Evolutionary conservation across 2,888 invertebrate genomes (phyloP), one percentile per base, ranked within the genome.

Genomic region (Volucella zonaria): DNA sequence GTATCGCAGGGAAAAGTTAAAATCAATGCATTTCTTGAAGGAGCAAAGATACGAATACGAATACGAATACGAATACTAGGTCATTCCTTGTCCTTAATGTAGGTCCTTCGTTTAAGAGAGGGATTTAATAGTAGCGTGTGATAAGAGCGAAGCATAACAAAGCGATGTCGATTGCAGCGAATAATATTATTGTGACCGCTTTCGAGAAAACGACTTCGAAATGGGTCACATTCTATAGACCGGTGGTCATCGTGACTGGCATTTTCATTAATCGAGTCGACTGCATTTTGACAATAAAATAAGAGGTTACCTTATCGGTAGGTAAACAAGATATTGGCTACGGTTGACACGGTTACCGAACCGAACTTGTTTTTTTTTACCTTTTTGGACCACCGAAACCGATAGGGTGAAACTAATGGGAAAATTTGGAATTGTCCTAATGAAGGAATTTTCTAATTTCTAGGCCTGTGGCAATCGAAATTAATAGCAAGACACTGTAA

Each of bases 161-260:
- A 70, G 80, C 31, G 31, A 31, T 80, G 59, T 9, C 61, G 54
- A 75, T 70, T 75, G 75, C 59, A 51, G 42, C 70, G 59, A 71
- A 75, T 68, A 71, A 75, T 68, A 79, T 74, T 78, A 51, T 31
- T 12, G 45, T 56, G 51, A 64, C 40, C 68, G 14, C 43, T 43
- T 59, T 52, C 15, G 47, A 40, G 23, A 45, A 77, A 66, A 66
- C 49, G 66, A 75, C 70, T 67, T 71, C 49, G 43, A 71, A 71
- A 80, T 80, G 66, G 78, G 80, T 67, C 83, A 83, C 83, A 80
- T 83, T 80, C 83, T 80, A 75, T 49, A 71, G 80, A 80, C 73
- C 71, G 66, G 74, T 83, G 83, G 70, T 71, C 71, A 71, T 71
- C 45, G 59, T 67, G 83, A 67, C 12, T 71, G 80, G 71, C 80